Evolutionary conservation across 1,140 invertebrate species (phyloP).

Genomic region (Drosophila micromelanica): DNA sequence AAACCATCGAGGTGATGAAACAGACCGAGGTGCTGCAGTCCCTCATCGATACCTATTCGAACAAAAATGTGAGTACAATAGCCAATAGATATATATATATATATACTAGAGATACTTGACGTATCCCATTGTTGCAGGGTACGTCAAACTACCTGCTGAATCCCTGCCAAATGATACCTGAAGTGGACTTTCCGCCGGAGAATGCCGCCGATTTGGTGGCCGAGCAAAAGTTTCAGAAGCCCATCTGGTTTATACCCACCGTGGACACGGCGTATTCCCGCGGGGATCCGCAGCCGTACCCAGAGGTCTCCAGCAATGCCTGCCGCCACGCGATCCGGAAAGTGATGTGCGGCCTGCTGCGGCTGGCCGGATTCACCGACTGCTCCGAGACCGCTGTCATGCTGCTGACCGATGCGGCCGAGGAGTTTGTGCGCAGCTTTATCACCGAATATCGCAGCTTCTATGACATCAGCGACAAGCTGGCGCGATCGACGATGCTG

Average conservation of each 20-base stretch:
- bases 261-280: slow-evolving; percentile 67
- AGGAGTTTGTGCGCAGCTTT: slow-evolving; percentile 73
- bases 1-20: slow-evolving; percentile 84
- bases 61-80: slow-evolving; percentile 68
- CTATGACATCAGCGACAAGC: slow-evolving; percentile 42
- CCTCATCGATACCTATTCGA: slow-evolving; percentile 81
- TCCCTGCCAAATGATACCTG: slow-evolving; percentile 83
- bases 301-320: slow-evolving; percentile 56
- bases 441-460: slow-evolving; percentile 56
- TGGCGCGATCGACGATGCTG: slow-evolving; percentile 44
- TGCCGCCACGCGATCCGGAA: slow-evolving; percentile 68
- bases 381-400: slow-evolving; percentile 75
- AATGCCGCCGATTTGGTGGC: slow-evolving; percentile 76
- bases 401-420: slow-evolving; percentile 72
- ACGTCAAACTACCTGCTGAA: slow-evolving; percentile 77
- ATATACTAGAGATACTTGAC: not conserved
- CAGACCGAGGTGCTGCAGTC: slow-evolving; percentile 83
- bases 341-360: slow-evolving; percentile 74
- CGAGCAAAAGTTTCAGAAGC: slow-evolving; percentile 79
- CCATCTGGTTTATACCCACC: slow-evolving; percentile 81
- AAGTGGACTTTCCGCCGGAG: slow-evolving; percentile 80
- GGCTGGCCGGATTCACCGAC: slow-evolving; percentile 78
- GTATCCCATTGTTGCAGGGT: slow-evolving; percentile 47
- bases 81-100: no score
- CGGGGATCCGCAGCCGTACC: slow-evolving; percentile 67